These are phyloP conservation scores for Vanessa atalanta DNA, from an alignment of 1,140 invertebrate genomes.

Conservation along the genomic window DNA sequence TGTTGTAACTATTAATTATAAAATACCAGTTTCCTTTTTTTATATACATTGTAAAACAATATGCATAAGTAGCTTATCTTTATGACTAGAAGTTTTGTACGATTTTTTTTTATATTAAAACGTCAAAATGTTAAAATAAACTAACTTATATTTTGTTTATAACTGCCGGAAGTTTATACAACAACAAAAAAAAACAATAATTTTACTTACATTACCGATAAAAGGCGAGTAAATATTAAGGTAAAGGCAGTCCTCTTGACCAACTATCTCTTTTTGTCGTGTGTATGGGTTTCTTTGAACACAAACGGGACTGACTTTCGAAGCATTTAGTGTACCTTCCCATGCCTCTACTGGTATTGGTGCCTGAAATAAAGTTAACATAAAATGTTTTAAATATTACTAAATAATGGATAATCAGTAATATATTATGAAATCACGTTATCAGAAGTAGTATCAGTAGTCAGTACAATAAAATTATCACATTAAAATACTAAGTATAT, in stretches of 20 bases:
- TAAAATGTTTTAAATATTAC: neutral
- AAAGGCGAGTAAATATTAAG: slow-evolving; percentile 91
- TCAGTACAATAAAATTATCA: neutral
- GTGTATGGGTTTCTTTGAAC: slow-evolving; percentile 87
- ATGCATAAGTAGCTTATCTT: too few species aligned
- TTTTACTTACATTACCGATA: slow-evolving; percentile 80
- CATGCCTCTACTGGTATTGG: slow-evolving; percentile 83
- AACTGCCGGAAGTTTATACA: neutral
- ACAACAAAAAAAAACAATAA: neutral
- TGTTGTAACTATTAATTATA: too few species aligned
- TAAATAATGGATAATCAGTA: neutral
- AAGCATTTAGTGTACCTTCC: slow-evolving; percentile 82
- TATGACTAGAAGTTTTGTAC: too few species aligned
- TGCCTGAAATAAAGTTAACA: slow-evolving; percentile 70
- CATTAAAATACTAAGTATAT: neutral
- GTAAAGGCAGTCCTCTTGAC: slow-evolving; percentile 91
- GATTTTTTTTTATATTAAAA: too few species aligned
- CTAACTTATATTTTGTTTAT: too few species aligned
- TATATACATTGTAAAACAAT: too few species aligned
- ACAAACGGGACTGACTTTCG: slow-evolving; percentile 84
- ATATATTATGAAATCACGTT: neutral
- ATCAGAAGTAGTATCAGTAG: too few species aligned
- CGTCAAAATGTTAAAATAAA: too few species aligned
- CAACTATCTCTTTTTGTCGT: slow-evolving; percentile 82
- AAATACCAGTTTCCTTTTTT: too few species aligned